A percentile compares a stretch with the other conserved stretches of the same genome.
Conservation (phyloP, 2,797 vertebrate genomes). For the Falco novaeseelandiae region DNA sequence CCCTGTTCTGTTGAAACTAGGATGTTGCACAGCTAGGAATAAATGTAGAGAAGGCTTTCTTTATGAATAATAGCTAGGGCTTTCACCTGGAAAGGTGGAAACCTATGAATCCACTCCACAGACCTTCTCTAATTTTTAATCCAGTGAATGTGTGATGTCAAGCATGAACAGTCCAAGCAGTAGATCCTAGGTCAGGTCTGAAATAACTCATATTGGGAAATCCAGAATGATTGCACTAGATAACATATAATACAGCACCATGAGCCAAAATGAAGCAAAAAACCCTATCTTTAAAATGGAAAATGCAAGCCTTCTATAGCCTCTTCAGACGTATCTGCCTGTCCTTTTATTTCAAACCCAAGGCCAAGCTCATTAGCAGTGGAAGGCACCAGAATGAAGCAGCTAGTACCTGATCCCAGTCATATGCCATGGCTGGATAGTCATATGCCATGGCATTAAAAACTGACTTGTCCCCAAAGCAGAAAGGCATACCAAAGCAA, state of each 20-base stretch:
- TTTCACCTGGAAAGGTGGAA: neutral
- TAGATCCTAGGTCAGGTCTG: neutral
- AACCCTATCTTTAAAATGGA: neutral
- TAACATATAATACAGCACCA: neutral
- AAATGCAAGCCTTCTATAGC: neutral
- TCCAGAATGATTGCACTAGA: neutral
- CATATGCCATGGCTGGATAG: fast-evolving
- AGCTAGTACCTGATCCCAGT: neutral
- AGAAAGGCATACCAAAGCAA: neutral
- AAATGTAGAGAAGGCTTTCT: neutral
- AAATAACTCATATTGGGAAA: neutral
- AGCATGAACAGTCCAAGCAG: neutral
- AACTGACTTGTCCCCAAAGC: neutral
- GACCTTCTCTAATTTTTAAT: neutral
- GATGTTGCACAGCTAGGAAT: neutral
- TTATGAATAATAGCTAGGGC: neutral
- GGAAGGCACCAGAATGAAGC: neutral
- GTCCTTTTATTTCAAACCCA: neutral
- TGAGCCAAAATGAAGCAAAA: neutral
- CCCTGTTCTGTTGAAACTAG: neutral
- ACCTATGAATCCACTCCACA: neutral
- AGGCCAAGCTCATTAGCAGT: neutral
- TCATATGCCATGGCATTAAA: neutral
- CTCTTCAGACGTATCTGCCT: neutral
- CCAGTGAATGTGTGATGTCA: neutral